Evolutionary conservation across 2,797 vertebrate genomes (phyloP), one percentile per base, ranked within the genome.

Genomic region (Chanos chanos): DNA sequence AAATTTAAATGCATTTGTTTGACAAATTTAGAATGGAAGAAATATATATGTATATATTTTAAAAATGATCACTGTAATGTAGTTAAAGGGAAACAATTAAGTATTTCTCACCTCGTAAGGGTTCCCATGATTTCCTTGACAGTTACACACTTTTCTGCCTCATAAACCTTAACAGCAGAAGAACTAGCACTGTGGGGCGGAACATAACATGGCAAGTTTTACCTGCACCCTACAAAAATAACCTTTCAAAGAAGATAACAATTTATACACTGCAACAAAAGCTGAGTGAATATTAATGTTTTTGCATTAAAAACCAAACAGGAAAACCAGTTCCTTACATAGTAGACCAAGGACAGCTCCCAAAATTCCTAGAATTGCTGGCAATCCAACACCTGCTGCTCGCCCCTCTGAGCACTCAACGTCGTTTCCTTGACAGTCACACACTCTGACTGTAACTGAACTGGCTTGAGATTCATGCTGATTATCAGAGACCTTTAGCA

Each of bases 111-210:
- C n/a, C n/a, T n/a, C n/a, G n/a, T n/a, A n/a, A n/a, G n/a, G n/a
- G n/a, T n/a, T n/a, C n/a, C n/a, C n/a, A n/a, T n/a, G n/a, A n/a
- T n/a, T n/a, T n/a, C n/a, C n/a, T n/a, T n/a, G n/a, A n/a, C n/a
- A n/a, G n/a, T n/a, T n/a, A n/a, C n/a, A n/a, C n/a, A n/a, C 65
- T 78, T 66, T 82, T 89, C 12, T 75, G 81, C 64, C 72, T 85
- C 1, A 70, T 70, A 0, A 96, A 81, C 30, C 94, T 64, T 13
- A 96, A 83, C 64, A 94, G 83, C 43, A 93, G 78, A 69, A 96
- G 65, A 30, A 91, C 70, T 49, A 88, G 52, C 9, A 94, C 87
- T 79, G 85, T 4, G 3, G 36, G 43, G 21, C 77, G 83, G 63
- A 7, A 7, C 41, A 61, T 31, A 22, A 8, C 2, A 13, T 2